Evolutionary conservation across 2,113 vertebrate species (phyloP), one percentile per base, ranked within the genome.

Genomic region (Podocnemis expansa): DNA sequence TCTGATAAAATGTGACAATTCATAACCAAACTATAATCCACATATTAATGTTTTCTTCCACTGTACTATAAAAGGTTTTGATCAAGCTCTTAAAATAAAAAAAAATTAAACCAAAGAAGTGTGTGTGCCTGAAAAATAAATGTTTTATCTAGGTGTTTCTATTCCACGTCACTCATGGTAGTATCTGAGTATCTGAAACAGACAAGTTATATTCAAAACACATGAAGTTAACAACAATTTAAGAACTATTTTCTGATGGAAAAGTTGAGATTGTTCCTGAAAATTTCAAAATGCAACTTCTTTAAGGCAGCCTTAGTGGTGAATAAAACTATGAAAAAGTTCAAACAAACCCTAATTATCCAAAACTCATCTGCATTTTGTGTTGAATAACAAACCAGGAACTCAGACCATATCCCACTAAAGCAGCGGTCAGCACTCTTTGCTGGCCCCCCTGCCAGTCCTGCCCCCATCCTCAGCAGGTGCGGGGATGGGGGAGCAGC

Each of bases 1-100:
- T 85, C 70, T 95, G 96, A 96, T 97, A 97, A 96, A 97, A 96
- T 90, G 87, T 96, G 94, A 95, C 94, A n/a, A 96, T 94, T 91
- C 93, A 92, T 90, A 93, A 96, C 92, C 94, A 91, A 88, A 90
- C 84, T 91, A 91, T 63, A 81, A 96, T 82, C 76, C 87, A 94
- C 89, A 92, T 94, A 95, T 96, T 96, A 94, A 97, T 96, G 84
- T 91, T 90, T 93, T 81, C 94, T 95, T 94, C 94, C 95, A 88
- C 85, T 97, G 82, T 58, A 82, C 54, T 80, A 80, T 80, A 88
- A 63, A 93, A 85, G 45, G 51, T 90, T 95, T 93, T 89, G 93
- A 96, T 95, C 93, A 93, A 85, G 89, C 83, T 47, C 47, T 96
- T 94, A 90, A 80, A n/a, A n/a, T n/a, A n/a, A n/a, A n/a, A n/a